Evolutionary conservation across 2,797 vertebrate species (phyloP).

Genomic region (Epinephelus malabaricus): DNA sequence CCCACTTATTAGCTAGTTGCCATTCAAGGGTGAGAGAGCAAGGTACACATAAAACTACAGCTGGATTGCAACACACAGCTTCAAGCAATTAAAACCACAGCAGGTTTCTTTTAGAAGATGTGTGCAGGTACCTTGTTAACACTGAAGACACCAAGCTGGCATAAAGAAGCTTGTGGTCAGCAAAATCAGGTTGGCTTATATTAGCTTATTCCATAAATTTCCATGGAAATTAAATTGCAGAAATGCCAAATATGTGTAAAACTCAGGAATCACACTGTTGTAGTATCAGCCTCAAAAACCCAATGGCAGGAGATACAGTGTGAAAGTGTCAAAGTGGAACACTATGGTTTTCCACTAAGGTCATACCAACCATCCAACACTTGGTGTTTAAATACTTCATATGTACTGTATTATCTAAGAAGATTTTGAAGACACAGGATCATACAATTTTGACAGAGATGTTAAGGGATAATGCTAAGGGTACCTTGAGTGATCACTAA

Average conservation of each 20-base stretch:
- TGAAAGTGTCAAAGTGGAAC: too few relatives aligned
- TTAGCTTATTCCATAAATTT: not conserved
- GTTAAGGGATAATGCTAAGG: not conserved
- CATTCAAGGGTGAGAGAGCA: not conserved
- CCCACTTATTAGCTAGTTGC: too few relatives aligned
- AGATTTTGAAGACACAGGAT: not conserved
- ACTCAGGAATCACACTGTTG: too few relatives aligned
- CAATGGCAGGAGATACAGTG: too few relatives aligned
- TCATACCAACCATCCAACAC: too few relatives aligned
- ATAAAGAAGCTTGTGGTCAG: not conserved
- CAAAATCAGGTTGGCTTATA: not conserved
- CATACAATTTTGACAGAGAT: not conserved
- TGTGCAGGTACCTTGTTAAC: not conserved
- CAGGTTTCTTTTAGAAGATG: not conserved
- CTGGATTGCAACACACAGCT: not conserved
- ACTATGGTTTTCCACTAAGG: too few relatives aligned
- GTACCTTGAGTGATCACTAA: not conserved
- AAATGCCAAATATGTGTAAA: too few relatives aligned
- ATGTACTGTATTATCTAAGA: not conserved
- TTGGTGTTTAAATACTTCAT: too few relatives aligned
- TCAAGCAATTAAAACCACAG: not conserved
- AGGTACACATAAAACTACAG: not conserved
- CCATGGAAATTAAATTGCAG: not conserved
- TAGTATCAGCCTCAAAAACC: too few relatives aligned
- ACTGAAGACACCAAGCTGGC: not conserved